Percentiles rank a stretch among this genome's conserved stretches.
phyloP scores from a whole-genome alignment of 2,888 invertebrate genomes.

The Euphydryas editha region DNA sequence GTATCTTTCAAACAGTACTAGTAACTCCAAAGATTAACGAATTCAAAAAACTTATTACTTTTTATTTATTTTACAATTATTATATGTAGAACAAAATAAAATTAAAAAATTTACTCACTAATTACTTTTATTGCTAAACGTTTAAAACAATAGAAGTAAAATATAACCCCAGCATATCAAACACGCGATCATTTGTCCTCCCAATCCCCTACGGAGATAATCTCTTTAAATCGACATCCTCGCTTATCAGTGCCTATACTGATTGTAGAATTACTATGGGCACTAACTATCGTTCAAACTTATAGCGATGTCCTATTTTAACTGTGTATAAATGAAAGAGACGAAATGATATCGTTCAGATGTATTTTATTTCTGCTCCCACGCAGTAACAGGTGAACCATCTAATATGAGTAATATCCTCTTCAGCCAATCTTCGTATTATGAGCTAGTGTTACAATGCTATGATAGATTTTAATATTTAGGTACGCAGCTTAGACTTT shows the following conservation, averaged over 20 bases:
- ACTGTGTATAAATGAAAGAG: slow-evolving; percentile 17
- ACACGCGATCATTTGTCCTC: slow-evolving; percentile 32
- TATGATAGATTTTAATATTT: slow-evolving; percentile 4
- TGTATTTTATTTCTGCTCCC: slow-evolving; percentile 39
- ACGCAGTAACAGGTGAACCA: slow-evolving; percentile 38
- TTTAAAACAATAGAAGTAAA: slow-evolving; percentile 5
- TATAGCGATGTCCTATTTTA: slow-evolving; percentile 21
- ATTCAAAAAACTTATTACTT: not conserved
- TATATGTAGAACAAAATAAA: too few species aligned
- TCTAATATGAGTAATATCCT: slow-evolving; percentile 33
- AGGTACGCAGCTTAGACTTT: not conserved
- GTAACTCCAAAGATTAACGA: too few species aligned
- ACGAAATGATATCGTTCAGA: slow-evolving; percentile 2
- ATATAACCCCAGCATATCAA: slow-evolving; percentile 35
- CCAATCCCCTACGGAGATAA: slow-evolving; percentile 41
- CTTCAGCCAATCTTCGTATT: slow-evolving; percentile 33
- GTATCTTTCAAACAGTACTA: not conserved
- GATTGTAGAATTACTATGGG: slow-evolving; percentile 31
- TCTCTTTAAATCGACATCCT: slow-evolving; percentile 44
- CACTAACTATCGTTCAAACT: slow-evolving; percentile 31
- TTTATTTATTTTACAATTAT: too few species aligned
- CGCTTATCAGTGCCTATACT: slow-evolving; percentile 37
- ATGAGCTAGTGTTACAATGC: slow-evolving; percentile 15
- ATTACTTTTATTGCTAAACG: not conserved
- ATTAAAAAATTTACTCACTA: not conserved